Evolutionary conservation across 2,888 invertebrate genomes (phyloP).

Genomic region (Elegia similella): DNA sequence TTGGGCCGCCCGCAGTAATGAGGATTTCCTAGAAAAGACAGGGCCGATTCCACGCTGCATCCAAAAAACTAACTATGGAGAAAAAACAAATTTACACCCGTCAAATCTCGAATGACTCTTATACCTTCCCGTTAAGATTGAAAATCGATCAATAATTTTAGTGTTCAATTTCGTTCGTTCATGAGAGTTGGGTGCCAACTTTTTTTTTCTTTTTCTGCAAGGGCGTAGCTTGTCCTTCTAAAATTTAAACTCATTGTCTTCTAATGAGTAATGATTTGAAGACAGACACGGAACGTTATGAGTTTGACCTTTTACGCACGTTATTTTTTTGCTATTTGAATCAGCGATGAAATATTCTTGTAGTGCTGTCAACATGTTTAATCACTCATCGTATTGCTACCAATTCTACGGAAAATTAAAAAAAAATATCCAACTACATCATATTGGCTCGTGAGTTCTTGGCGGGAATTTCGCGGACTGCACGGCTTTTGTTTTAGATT

Average conservation of each 20-base stretch:
- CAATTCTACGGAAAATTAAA: neutral
- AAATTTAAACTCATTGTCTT: conserved; percentile 10
- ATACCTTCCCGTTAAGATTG: neutral
- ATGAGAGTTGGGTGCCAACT: conserved; percentile 38
- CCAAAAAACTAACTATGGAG: conserved; percentile 34
- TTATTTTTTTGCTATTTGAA: neutral
- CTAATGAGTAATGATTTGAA: conserved; percentile 23
- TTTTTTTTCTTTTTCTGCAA: conserved; percentile 36
- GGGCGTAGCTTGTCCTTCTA: conserved; percentile 31
- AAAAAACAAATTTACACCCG: conserved; percentile 10
- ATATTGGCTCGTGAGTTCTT: too few relatives aligned
- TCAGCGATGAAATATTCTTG: conserved; percentile 8
- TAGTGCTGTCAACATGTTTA: conserved; percentile 3
- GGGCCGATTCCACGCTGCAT: conserved; percentile 40
- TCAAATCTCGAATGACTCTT: neutral
- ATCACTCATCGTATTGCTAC: neutral
- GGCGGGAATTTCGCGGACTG: too few relatives aligned
- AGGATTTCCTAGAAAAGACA: conserved; percentile 59
- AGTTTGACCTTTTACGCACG: conserved; percentile 1
- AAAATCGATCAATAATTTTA: neutral
- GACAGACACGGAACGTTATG: conserved; percentile 14
- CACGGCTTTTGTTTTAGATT: too few relatives aligned
- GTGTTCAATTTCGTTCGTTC: neutral
- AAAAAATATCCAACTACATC: too few relatives aligned
- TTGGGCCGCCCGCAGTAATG: conserved; percentile 42